Base-by-base conservation (phyloP, 2,797 vertebrate species). In the Loriculus beryllinus region DNA sequence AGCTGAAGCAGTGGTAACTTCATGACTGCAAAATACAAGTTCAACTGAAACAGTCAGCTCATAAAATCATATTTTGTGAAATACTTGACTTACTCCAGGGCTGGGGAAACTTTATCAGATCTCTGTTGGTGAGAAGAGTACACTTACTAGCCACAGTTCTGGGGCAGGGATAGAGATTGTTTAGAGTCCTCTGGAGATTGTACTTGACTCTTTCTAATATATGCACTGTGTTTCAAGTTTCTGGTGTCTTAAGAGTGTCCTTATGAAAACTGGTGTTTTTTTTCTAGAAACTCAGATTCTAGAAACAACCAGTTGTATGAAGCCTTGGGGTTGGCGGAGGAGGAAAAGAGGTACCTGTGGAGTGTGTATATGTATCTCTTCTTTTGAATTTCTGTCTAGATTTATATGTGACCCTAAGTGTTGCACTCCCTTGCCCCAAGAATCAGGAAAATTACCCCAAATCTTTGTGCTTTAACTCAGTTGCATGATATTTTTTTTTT, bases 261-360 rank as follows among this genome's bases (percentile, higher is more conserved):
- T 96, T 94, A 96, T 70, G 84, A 96, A 96, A 95, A 95, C 95
- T 95, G 95, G 95, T 96, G 92, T 96, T 96, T 96, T 96, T 96
- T 75, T 96, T 93, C 96, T 96, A 96, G 96, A 96, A 96, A 96
- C 95, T 94, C 95, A 96, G 92, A 96, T 96, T 96, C 94, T 96
- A 96, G 96, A 96, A 96, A 96, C 96, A 89, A 96, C 96, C 92
- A 96, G 94, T 96, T 96, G 95, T 96, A 96, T 96, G 95, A 96
- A 96, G 95, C 95, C 95, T 96, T 96, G 96, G 92, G 96, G 94
- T 95, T 96, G 96, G 96, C 91, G 94, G 92, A 95, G 94, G 89
- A 96, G 96, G 86, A 96, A 96, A 96, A 94, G 95, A 96, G 96
- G 92, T 96, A 96, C 94, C 85, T 96, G 94, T 96, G 94, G 89